phyloP scores from a whole-genome alignment of 2,113 vertebrate species.

The Nycticebus coucang region DNA sequence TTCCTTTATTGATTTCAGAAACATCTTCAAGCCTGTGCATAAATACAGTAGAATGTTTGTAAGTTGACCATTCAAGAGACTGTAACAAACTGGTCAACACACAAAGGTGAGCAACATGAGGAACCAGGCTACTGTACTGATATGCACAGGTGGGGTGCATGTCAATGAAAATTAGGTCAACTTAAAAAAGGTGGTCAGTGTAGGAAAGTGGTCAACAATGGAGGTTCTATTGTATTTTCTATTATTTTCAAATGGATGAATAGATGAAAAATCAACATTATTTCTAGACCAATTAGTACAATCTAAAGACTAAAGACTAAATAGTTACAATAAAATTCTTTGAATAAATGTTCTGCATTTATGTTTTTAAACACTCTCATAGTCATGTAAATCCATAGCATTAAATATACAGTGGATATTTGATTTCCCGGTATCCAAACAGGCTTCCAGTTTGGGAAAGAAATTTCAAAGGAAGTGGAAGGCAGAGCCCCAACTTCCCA shows the following conservation, averaged over 20 bases:
- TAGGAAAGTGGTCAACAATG: too few relatives aligned
- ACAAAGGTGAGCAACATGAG: too few relatives aligned
- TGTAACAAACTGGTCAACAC: too few relatives aligned
- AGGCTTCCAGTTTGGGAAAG: not conserved
- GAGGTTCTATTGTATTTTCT: too few relatives aligned
- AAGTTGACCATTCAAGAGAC: too few relatives aligned
- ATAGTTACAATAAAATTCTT: conserved; percentile 23
- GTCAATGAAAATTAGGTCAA: too few relatives aligned
- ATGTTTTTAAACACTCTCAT: not conserved
- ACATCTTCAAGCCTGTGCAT: not conserved
- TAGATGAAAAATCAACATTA: conserved; percentile 3
- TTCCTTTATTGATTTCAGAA: conserved; percentile 9
- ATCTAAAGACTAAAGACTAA: conserved; percentile 11
- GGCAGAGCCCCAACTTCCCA: not conserved
- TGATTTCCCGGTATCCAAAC: conserved; percentile 49
- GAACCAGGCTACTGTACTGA: too few relatives aligned
- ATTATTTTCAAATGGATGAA: conserved; percentile 12
- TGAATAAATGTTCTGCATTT: not conserved
- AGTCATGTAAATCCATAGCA: conserved; percentile 1
- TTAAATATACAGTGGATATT: not conserved
- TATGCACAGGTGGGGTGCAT: too few relatives aligned
- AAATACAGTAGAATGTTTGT: not conserved
- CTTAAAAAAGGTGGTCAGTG: too few relatives aligned
- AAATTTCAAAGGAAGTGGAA: conserved; percentile 21
- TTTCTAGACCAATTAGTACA: conserved; percentile 42